Conservation (phyloP, 23 tunicate genomes). For the Aplidium turbinatum region DNA sequence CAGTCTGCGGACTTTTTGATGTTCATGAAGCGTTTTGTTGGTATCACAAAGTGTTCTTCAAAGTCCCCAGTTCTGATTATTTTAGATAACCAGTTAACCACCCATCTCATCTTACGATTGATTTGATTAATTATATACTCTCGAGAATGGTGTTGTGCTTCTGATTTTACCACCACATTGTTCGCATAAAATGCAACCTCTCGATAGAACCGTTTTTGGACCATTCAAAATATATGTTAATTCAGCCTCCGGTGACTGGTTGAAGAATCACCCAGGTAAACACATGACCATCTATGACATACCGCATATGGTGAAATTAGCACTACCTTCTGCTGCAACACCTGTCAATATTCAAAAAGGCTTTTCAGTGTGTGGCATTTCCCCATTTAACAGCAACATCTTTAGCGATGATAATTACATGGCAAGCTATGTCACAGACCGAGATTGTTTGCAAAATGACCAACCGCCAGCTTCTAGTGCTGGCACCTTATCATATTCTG, state of each 20-base stretch:
- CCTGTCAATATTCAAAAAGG: slow-evolving; percentile 14
- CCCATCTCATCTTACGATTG: neutral
- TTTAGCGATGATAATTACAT: slow-evolving; percentile 12
- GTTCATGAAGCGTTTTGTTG: slow-evolving; percentile 5
- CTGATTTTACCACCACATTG: slow-evolving; percentile 15
- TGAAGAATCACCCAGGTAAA: neutral
- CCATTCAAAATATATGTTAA: neutral
- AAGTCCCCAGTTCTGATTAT: neutral
- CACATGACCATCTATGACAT: neutral
- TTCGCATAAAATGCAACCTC: too few relatives aligned
- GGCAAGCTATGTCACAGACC: slow-evolving; percentile 14
- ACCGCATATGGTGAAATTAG: slow-evolving; percentile 6
- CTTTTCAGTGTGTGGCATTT: slow-evolving; percentile 15
- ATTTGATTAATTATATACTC: neutral
- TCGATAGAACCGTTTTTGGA: slow-evolving; percentile 22
- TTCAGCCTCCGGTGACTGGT: neutral
- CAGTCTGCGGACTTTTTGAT: neutral
- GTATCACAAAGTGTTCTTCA: neutral
- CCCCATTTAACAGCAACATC: slow-evolving; percentile 8
- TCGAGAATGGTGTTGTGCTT: neutral
- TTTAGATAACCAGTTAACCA: slow-evolving; percentile 16
- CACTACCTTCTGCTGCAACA: slow-evolving; percentile 17
- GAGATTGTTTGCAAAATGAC: neutral
- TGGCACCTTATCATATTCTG: neutral
- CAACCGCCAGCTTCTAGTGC: neutral